Evolutionary conservation across 2,797 vertebrate species (phyloP), one percentile per base, ranked within the genome.

Genomic region (Crypturellus tataupa): DNA sequence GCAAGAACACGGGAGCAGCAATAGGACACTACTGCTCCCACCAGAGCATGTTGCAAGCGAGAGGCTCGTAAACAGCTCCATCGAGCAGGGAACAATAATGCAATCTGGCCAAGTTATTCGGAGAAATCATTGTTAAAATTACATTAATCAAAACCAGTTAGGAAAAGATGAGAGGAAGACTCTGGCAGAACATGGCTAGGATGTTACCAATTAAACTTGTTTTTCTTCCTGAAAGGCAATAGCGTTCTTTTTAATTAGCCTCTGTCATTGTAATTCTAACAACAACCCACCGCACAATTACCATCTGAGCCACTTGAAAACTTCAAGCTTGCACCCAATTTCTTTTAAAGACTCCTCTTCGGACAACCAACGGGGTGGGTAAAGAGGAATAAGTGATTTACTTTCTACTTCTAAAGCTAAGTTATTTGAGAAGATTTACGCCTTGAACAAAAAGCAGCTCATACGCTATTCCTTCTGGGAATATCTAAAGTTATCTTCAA

Each of bases 121-220:
- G 80, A 90, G 85, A 94, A 94, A 91, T 95, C 90, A 93, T n/a
- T 80, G 89, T 91, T 91, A 89, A 96, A 93, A 94, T 94, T 93
- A 79, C 87, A 94, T 95, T 96, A 96, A 96, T 96, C 83, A 96
- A 94, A 95, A 91, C 85, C 91, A 96, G 90, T 91, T 91, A 95
- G 93, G 95, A 95, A 96, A 95, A 96, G 95, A 96, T 96, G 94
- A 96, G 94, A 93, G 73, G 83, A 94, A 87, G 87, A 87, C 64
- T 84, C 85, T 94, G 94, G 94, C 92, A 95, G 91, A 94, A 90
- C 71, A 86, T 31, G n/a, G 62, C 91, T 94, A 89, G 94, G 95
- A 96, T 96, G 95, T 94, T 94, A 95, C 85, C 86, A 95, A 94
- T 97, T 96, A 96, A 95, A 94, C 77, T 96, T 94, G 93, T 92